These are phyloP conservation scores for Sminthurinus signatus DNA, from an alignment of 1,140 invertebrate genomes.

Conservation along the genomic window DNA sequence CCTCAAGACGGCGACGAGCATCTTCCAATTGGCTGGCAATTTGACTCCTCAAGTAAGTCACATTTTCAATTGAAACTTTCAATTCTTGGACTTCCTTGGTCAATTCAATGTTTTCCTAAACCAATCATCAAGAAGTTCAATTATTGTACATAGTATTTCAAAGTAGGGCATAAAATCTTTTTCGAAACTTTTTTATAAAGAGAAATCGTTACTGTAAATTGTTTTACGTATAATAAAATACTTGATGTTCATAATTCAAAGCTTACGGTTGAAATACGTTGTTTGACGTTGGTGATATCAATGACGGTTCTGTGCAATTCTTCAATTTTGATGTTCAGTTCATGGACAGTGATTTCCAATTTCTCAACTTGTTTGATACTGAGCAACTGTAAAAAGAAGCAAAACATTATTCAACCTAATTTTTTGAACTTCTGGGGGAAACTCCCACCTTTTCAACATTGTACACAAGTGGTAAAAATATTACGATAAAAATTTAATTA, in stretches of 20 bases:
- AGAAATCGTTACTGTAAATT: no score
- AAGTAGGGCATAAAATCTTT: no score
- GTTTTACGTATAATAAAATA: no score
- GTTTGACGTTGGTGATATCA: slow-evolving; percentile 87
- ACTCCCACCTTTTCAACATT: no score
- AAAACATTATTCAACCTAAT: no score
- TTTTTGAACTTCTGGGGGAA: no score
- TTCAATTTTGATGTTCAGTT: slow-evolving; percentile 88
- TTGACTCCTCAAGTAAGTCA: slow-evolving; percentile 80
- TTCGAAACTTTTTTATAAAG: no score
- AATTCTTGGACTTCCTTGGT: slow-evolving; percentile 89
- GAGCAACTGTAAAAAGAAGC: slow-evolving; percentile 51
- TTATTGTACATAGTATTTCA: no score
- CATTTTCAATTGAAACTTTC: slow-evolving; percentile 89
- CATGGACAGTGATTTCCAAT: slow-evolving; percentile 78
- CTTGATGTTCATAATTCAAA: no score
- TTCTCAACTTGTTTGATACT: slow-evolving; percentile 82
- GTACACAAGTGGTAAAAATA: background rate
- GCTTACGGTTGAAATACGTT: slow-evolving; percentile 63
- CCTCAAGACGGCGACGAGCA: slow-evolving; percentile 83
- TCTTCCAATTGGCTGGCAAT: slow-evolving; percentile 86
- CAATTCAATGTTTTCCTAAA: slow-evolving; percentile 87
- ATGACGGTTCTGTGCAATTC: slow-evolving; percentile 90
- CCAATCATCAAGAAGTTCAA: no score
- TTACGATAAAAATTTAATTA: background rate